These are phyloP conservation scores for Synergus japonicus DNA, from an alignment of 2,888 invertebrate genomes.

Conservation along the genomic window DNA sequence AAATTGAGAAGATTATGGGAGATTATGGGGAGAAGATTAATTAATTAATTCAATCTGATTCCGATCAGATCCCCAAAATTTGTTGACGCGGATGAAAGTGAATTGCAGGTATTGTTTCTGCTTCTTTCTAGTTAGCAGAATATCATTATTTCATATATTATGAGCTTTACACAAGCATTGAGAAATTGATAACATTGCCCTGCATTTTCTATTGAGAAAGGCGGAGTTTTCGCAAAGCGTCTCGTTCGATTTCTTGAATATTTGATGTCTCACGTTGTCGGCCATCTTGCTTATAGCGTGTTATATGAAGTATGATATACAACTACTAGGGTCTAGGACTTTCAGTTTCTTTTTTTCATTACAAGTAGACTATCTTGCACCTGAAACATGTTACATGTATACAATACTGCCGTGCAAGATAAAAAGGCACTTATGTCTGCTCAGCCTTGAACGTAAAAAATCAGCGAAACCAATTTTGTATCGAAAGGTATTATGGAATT, in stretches of 20 bases:
- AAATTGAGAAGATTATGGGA: too few relatives aligned
- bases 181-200: conserved; percentile 1
- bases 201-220: conserved; percentile 25
- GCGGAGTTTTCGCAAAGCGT: conserved; percentile 28
- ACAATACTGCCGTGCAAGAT: conserved; percentile 45
- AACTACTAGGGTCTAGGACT: conserved; percentile 63
- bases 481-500: too few relatives aligned
- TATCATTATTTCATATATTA: too few relatives aligned
- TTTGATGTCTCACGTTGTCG: conserved; percentile 64
- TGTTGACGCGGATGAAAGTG: background rate
- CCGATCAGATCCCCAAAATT: background rate
- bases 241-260: conserved; percentile 65
- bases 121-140: too few relatives aligned
- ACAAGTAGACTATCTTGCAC: conserved; percentile 55
- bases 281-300: conserved; percentile 68
- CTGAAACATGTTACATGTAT: conserved; percentile 53
- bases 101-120: background rate
- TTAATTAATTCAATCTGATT: background rate
- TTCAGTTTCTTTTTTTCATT: conserved; percentile 66
- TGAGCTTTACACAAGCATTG: background rate
- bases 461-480: too few relatives aligned
- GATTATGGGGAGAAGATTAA: too few relatives aligned
- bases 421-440: too few relatives aligned
- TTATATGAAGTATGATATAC: conserved; percentile 65
- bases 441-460: too few relatives aligned